Evolutionary conservation across 2,113 vertebrate genomes (phyloP).

Genomic region (Dipodomys stephensi): DNA sequence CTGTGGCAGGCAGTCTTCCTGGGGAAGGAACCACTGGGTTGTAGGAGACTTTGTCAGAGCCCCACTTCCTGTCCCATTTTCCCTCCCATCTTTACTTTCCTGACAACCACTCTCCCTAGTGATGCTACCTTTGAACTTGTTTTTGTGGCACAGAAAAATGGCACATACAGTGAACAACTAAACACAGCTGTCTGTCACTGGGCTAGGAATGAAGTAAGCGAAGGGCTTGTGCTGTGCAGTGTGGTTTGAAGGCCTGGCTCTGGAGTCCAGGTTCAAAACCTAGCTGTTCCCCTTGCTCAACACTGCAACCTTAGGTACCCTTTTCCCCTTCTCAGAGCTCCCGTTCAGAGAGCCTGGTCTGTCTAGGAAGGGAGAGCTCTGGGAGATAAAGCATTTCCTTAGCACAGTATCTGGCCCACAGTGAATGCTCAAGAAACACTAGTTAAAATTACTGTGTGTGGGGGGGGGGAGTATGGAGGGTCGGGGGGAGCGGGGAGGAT

Average conservation of each 20-base stretch:
- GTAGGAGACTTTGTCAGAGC: background rate
- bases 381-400: background rate
- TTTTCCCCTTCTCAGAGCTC: background rate
- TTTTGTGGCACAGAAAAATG: background rate
- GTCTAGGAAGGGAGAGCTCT: background rate
- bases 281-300: background rate
- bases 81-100: background rate
- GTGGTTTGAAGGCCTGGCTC: background rate
- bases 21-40: rapidly evolving
- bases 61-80: background rate
- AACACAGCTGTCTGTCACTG: background rate
- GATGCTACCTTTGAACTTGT: background rate
- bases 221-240: background rate
- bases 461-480: no score
- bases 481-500: no score
- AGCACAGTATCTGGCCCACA: background rate
- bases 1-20: background rate
- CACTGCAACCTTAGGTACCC: no score
- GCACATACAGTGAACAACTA: background rate
- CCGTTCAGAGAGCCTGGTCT: background rate
- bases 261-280: background rate
- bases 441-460: background rate
- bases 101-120: background rate
- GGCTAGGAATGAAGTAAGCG: background rate
- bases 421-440: slow-evolving; percentile 35